Evolutionary conservation across 1,140 invertebrate species (phyloP), one percentile per base, ranked within the genome.

Genomic region (Eufriesea mexicana): DNA sequence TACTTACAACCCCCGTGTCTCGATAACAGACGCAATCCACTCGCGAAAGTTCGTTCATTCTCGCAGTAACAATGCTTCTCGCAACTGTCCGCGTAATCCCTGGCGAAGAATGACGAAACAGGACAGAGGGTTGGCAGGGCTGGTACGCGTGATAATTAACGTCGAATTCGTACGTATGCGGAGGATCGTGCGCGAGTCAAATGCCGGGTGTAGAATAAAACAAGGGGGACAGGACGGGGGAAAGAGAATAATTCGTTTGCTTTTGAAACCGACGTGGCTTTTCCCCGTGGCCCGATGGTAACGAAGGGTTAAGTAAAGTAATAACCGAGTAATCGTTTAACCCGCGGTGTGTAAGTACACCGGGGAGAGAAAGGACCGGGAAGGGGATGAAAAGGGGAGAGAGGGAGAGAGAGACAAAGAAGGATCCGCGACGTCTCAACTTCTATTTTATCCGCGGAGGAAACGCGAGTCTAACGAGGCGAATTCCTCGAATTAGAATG

Each of bases 181-280:
- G 14, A 28, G 25, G 16, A 25, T 59, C 12, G n/a, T n/a, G 57
- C 57, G 57, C 23, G n/a, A 14, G 57, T 5, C 4, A 23, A 59
- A n/a, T n/a, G n/a, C 23, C 57, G 5, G 23, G 35, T 35, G 23
- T 23, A 28, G 64, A 66, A 66, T 45, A 12, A 23, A 47, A 47
- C 64, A 47, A 47, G 10, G 23, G 12, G 1, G 10, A 20, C 20
- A 20, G 20, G 2, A 25, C 18, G 67, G 28, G 12, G 49, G 23
- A 62, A 68, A 66, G 68, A 54, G 51, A 75, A 86, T 86, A 86
- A 87, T 87, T 64, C 79, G 45, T 86, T 86, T 86, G 84, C 79
- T 83, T 83, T 85, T 64, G 64, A 86, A 67, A 74, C 47, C 72
- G 47, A 77, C 67, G 71, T 73, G 78, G 80, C 79, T 79, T 67